These are phyloP conservation scores for Rhingia campestris DNA, from an alignment of 2,888 invertebrate genomes.

Conservation along the genomic window DNA sequence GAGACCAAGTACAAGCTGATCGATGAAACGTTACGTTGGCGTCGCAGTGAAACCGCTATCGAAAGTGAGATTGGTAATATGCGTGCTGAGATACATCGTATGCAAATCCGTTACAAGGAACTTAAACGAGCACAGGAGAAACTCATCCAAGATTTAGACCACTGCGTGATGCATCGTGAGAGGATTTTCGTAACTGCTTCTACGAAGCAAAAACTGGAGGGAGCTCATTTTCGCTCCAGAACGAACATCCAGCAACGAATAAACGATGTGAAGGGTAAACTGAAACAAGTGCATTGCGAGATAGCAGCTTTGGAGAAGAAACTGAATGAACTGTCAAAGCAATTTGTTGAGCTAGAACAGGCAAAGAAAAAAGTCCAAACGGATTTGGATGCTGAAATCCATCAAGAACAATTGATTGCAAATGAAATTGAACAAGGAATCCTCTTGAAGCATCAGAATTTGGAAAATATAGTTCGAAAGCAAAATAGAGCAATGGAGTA, in stretches of 20 bases:
- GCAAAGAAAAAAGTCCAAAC: conserved; percentile 76
- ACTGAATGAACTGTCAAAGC: conserved; percentile 76
- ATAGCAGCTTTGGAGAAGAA: conserved; percentile 77
- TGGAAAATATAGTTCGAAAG: conserved; percentile 86
- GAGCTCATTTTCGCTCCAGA: conserved; percentile 83
- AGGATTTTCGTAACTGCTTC: conserved; percentile 85
- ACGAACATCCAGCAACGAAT: conserved; percentile 85
- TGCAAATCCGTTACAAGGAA: conserved; percentile 86
- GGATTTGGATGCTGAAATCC: conserved; percentile 77
- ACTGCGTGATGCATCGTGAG: conserved; percentile 86
- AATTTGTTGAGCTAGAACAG: conserved; percentile 76
- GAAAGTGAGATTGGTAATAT: conserved; percentile 90
- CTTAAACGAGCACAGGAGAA: conserved; percentile 81
- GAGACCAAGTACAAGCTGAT: conserved; percentile 90
- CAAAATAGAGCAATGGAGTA: conserved; percentile 88
- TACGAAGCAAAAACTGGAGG: conserved; percentile 84
- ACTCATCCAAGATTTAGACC: conserved; percentile 86
- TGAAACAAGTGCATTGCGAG: conserved; percentile 84
- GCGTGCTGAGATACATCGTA: conserved; percentile 92
- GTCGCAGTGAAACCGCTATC: conserved; percentile 86
- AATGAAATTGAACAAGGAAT: conserved; percentile 82
- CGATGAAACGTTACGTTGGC: conserved; percentile 87
- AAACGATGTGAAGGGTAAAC: conserved; percentile 85
- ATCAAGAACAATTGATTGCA: conserved; percentile 78
- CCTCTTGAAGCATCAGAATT: conserved; percentile 80